These are phyloP conservation scores for Callaeas wilsoni DNA, from an alignment of 2,113 vertebrate species.

Conservation along the genomic window DNA sequence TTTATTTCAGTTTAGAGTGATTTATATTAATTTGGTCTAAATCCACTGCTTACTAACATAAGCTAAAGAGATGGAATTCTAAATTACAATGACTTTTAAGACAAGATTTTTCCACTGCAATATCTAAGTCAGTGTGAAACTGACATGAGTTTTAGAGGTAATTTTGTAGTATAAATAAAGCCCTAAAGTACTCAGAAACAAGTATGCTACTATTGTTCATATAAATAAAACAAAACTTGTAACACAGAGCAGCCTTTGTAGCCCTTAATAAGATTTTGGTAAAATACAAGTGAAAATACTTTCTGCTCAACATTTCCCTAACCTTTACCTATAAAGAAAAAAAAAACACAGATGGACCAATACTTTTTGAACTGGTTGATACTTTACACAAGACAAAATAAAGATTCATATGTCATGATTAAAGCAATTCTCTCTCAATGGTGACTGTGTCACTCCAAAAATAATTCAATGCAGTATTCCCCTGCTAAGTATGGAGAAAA, in stretches of 20 bases:
- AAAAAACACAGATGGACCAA: neutral
- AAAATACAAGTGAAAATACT: neutral
- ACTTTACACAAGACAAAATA: neutral
- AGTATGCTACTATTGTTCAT: neutral
- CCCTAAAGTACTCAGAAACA: neutral
- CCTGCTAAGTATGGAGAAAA: slow-evolving; percentile 71
- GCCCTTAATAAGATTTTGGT: neutral
- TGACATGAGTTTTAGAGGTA: fast-evolving
- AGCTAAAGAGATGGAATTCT: neutral
- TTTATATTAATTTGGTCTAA: neutral
- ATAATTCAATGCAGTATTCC: slow-evolving; percentile 21
- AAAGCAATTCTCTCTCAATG: neutral
- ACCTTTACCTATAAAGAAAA: neutral
- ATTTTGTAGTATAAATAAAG: neutral
- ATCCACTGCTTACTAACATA: neutral
- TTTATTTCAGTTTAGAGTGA: neutral
- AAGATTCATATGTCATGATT: neutral
- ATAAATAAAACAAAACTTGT: neutral
- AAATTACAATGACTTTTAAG: neutral
- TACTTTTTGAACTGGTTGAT: neutral
- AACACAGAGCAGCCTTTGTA: neutral
- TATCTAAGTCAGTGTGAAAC: neutral
- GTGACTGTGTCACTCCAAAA: neutral
- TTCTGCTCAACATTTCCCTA: neutral
- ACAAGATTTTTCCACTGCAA: neutral